Percentiles rank a stretch among this genome's conserved stretches.
Evolutionary conservation across 2,888 invertebrate species (phyloP).

Genomic region (Atrina japonica): DNA sequence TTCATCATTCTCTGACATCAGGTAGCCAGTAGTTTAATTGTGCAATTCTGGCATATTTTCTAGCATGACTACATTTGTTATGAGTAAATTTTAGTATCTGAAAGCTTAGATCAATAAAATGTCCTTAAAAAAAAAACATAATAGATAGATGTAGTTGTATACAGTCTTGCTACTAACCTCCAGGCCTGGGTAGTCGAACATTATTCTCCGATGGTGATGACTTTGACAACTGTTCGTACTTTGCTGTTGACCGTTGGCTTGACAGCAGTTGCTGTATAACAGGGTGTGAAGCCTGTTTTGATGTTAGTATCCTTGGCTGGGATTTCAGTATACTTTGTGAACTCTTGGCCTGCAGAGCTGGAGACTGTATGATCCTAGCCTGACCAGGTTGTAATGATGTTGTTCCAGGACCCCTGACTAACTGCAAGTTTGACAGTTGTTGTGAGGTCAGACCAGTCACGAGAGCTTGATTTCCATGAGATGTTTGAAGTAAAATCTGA

Average conservation of each 20-base stretch:
- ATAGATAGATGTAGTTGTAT: too few species aligned
- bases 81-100: too few species aligned
- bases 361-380: background rate
- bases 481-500: conserved; percentile 56
- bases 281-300: conserved; percentile 53
- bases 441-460: conserved; percentile 42
- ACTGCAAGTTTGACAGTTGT: conserved; percentile 32
- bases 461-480: conserved; percentile 52
- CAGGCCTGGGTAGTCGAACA: background rate
- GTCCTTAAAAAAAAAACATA: too few species aligned
- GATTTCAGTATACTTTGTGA: background rate
- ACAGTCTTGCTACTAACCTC: background rate
- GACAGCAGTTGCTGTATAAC: conserved; percentile 63
- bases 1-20: too few species aligned
- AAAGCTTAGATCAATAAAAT: too few species aligned
- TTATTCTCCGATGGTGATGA: conserved; percentile 10
- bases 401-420: conserved; percentile 23
- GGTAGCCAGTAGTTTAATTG: too few species aligned
- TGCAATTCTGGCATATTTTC: too few species aligned
- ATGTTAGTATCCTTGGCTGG: conserved; percentile 4
- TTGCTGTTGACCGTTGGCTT: background rate
- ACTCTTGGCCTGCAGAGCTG: background rate
- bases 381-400: background rate
- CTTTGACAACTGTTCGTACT: background rate
- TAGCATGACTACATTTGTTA: too few species aligned